A percentile compares a stretch with the other conserved stretches of the same genome.
These are phyloP conservation scores for Actinernus sp. DNA, from an alignment of 92 coral and sea anemone genomes.

Conservation along the genomic window DNA sequence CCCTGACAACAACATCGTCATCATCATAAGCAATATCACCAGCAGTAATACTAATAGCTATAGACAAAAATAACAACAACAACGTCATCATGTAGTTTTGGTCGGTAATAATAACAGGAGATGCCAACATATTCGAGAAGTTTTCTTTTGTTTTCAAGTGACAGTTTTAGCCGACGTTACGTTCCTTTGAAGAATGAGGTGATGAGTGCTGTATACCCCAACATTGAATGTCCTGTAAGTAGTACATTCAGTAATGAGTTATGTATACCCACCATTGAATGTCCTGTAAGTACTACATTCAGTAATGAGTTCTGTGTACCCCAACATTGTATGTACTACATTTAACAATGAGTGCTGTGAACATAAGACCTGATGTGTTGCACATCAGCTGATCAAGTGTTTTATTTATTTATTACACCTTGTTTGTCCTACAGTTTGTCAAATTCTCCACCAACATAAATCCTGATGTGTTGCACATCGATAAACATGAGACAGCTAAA, in stretches of 20 bases:
- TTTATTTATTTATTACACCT: too few relatives aligned
- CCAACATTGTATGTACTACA: constrained; percentile 53
- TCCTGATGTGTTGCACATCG: constrained; percentile 49
- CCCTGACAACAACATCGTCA: too few relatives aligned
- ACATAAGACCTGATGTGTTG: not conserved
- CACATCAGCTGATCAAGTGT: not conserved
- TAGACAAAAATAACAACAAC: too few relatives aligned
- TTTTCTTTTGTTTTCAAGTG: too few relatives aligned
- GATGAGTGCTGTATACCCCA: constrained; percentile 62
- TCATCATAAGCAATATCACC: too few relatives aligned
- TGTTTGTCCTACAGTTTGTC: too few relatives aligned
- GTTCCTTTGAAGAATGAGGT: constrained; percentile 66
- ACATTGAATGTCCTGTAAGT: constrained; percentile 64
- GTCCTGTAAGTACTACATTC: constrained; percentile 74
- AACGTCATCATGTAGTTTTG: too few relatives aligned
- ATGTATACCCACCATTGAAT: constrained; percentile 35
- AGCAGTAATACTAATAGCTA: too few relatives aligned
- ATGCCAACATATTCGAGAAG: too few relatives aligned
- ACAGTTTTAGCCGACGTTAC: constrained; percentile 18
- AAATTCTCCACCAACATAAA: constrained; percentile 29
- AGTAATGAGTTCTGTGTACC: constrained; percentile 57
- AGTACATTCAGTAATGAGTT: constrained; percentile 54
- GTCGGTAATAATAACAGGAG: too few relatives aligned
- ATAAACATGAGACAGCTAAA: constrained; percentile 42
- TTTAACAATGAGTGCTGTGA: not conserved